Percentiles rank a stretch among this genome's conserved stretches.
Evolutionary conservation across 2,888 invertebrate species (phyloP).

Genomic region (Nemotelus nigrinus): DNA sequence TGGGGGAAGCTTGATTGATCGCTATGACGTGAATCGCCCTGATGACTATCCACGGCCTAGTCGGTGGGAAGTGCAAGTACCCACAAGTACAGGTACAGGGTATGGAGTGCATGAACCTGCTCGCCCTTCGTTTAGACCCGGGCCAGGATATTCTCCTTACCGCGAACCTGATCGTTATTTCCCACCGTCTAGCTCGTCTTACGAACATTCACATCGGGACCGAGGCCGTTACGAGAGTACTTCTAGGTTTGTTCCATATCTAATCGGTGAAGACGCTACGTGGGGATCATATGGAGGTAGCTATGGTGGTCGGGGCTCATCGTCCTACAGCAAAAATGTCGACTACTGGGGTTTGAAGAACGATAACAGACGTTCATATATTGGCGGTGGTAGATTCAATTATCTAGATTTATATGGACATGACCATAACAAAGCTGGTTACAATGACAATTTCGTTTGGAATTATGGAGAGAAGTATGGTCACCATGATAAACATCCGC

Average conservation of each 20-base stretch:
- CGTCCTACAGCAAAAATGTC: conserved; percentile 61
- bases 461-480: conserved; percentile 65
- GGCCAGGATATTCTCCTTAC: conserved; percentile 59
- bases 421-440: conserved; percentile 60
- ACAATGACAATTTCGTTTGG: conserved; percentile 65
- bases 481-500: conserved; percentile 53
- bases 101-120: conserved; percentile 62
- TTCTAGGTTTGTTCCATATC: conserved; percentile 68
- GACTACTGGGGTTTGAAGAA: conserved; percentile 68
- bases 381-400: conserved; percentile 60
- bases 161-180: conserved; percentile 53
- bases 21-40: conserved; percentile 59
- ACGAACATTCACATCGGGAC: conserved; percentile 58
- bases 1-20: conserved; percentile 59
- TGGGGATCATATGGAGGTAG: conserved; percentile 73
- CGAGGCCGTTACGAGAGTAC: conserved; percentile 58
- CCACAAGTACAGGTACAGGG: conserved; percentile 54
- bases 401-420: conserved; percentile 63
- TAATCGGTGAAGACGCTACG: conserved; percentile 66
- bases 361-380: conserved; percentile 58
- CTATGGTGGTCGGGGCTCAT: conserved; percentile 67
- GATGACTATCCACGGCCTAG: conserved; percentile 55
- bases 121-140: conserved; percentile 59
- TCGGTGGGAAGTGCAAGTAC: conserved; percentile 60
- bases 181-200: conserved; percentile 55